Conservation (phyloP, 2,797 vertebrate species). For the Dipus sagitta region DNA sequence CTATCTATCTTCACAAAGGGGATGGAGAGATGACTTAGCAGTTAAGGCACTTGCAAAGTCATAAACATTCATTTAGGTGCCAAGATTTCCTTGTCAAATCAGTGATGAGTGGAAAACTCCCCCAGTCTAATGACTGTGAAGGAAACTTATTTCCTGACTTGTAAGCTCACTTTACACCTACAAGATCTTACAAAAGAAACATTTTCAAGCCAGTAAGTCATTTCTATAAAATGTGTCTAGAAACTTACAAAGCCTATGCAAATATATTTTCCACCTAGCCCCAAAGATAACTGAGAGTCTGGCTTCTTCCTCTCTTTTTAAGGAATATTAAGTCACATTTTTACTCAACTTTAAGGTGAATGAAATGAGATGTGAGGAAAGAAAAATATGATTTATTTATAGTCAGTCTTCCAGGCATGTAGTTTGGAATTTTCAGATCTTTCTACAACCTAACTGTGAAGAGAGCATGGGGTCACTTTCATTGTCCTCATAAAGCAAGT, state of each 20-base stretch:
- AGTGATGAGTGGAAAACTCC: too few species aligned
- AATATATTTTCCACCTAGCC: not conserved
- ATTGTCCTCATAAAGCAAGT: too few species aligned
- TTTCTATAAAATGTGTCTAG: not conserved
- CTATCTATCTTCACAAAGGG: too few species aligned
- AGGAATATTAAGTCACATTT: not conserved
- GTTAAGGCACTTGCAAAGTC: too few species aligned
- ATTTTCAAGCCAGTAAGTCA: not conserved
- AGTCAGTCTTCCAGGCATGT: not conserved
- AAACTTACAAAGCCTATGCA: not conserved
- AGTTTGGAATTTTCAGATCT: not conserved
- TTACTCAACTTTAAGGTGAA: not conserved
- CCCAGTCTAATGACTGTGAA: too few species aligned
- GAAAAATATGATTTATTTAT: too few species aligned
- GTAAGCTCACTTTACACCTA: too few species aligned
- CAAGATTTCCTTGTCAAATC: not conserved
- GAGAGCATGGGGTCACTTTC: too few species aligned
- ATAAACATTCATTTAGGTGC: not conserved
- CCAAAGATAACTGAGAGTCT: not conserved
- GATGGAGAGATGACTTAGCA: too few species aligned
- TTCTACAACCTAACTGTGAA: not conserved
- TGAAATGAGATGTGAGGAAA: not conserved
- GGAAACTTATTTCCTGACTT: too few species aligned
- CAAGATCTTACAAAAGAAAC: not conserved
- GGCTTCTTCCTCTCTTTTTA: too few species aligned